Evolutionary conservation across 2,888 invertebrate species (phyloP).

Genomic region (Metalampra italica): DNA sequence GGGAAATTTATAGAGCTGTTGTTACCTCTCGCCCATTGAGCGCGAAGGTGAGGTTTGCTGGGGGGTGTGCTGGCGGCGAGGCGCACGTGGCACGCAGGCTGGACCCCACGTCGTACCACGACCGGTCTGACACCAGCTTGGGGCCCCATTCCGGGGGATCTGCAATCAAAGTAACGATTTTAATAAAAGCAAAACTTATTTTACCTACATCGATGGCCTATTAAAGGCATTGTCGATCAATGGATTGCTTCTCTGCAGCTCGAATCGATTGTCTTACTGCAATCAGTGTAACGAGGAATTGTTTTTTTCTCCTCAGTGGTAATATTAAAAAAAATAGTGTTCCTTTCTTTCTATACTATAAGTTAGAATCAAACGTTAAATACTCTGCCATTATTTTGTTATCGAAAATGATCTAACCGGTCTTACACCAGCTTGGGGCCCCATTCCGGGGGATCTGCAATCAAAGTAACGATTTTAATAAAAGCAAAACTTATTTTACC

Average conservation of each 20-base stretch:
- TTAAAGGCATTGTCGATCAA: too few species aligned
- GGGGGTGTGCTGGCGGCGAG: constrained; percentile 82
- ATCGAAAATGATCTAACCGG: too few species aligned
- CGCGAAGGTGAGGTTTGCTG: constrained; percentile 84
- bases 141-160: constrained; percentile 83
- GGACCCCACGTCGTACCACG: constrained; percentile 84
- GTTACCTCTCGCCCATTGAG: constrained; percentile 81
- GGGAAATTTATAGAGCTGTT: too few species aligned
- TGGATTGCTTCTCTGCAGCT: too few species aligned
- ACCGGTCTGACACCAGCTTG: constrained; percentile 81
- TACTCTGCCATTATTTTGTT: too few species aligned
- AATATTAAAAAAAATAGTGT: too few species aligned
- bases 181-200: constrained; percentile 9
- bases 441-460: constrained; percentile 82
- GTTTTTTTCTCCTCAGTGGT: too few species aligned
- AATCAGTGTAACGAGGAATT: too few species aligned
- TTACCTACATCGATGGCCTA: neutral
- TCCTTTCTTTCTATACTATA: too few species aligned
- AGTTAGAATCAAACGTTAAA: too few species aligned
- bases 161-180: constrained; percentile 35
- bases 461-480: constrained; percentile 7
- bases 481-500: constrained; percentile 4
- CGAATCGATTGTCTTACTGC: too few species aligned
- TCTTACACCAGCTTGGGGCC: constrained; percentile 82
- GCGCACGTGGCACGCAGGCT: constrained; percentile 83